These are phyloP conservation scores for Drosophila saltans DNA, from an alignment of 1,140 invertebrate genomes.

Conservation along the genomic window DNA sequence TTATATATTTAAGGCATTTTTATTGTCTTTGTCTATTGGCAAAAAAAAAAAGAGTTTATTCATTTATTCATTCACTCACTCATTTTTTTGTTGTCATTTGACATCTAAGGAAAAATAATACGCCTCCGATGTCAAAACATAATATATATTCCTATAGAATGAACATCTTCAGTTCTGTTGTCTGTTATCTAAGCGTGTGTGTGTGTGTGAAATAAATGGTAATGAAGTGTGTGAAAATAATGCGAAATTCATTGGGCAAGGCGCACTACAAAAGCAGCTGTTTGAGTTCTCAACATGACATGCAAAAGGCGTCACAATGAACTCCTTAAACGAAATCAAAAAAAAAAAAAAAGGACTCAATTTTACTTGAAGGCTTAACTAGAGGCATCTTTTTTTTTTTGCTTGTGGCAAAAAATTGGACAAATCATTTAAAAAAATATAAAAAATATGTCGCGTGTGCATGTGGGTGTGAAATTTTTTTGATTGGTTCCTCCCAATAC, in stretches of 20 bases:
- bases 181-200: neutral
- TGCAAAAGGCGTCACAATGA: constrained; percentile 63
- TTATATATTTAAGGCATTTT: neutral
- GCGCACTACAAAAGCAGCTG: constrained; percentile 38
- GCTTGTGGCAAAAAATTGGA: constrained; percentile 10
- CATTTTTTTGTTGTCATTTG: neutral
- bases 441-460: neutral
- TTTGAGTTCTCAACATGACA: constrained; percentile 51
- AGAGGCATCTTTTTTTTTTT: neutral
- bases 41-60: neutral
- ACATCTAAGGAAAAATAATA: constrained; percentile 40
- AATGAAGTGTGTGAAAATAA: constrained; percentile 30
- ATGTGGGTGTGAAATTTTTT: neutral
- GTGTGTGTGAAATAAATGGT: constrained; percentile 7
- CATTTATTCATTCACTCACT: neutral
- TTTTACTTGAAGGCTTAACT: constrained; percentile 13
- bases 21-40: neutral
- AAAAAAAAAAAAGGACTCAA: constrained; percentile 18
- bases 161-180: constrained; percentile 15
- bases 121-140: constrained; percentile 28
- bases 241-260: constrained; percentile 35
- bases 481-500: neutral
- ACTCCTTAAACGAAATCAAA: constrained; percentile 22
- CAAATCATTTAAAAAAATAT: constrained; percentile 32
- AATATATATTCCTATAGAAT: constrained; percentile 23